These are phyloP conservation scores for Leucoraja erinaceus DNA, from an alignment of 2,113 vertebrate species.

Conservation along the genomic window DNA sequence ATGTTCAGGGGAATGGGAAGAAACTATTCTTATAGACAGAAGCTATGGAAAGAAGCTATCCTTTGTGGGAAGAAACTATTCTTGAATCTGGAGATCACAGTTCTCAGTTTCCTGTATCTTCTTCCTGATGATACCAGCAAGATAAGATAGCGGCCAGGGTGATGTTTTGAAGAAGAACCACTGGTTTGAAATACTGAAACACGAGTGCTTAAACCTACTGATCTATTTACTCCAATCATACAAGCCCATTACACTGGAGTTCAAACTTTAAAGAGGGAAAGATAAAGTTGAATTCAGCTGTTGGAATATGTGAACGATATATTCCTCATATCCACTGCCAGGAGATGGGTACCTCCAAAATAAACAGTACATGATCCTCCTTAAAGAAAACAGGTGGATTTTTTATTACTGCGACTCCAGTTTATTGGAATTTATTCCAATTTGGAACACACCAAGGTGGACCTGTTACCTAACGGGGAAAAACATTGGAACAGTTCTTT, in stretches of 20 bases:
- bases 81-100: too few relatives aligned
- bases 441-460: background rate
- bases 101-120: too few relatives aligned
- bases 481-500: background rate
- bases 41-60: too few relatives aligned
- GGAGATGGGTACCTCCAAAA: constrained; percentile 12
- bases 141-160: too few relatives aligned
- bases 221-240: background rate
- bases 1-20: too few relatives aligned
- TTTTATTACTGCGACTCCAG: background rate
- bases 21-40: too few relatives aligned
- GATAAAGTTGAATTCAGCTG: background rate
- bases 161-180: background rate
- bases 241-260: background rate
- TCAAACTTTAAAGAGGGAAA: background rate
- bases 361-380: background rate
- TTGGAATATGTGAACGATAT: background rate
- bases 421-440: background rate
- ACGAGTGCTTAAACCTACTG: background rate
- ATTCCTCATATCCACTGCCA: background rate
- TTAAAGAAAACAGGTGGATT: constrained; percentile 17
- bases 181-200: background rate
- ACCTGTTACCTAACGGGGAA: constrained; percentile 19
- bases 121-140: too few relatives aligned
- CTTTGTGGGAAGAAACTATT: too few relatives aligned